phyloP scores from a whole-genome alignment of 2,113 vertebrate species.

The Calcarius ornatus region DNA sequence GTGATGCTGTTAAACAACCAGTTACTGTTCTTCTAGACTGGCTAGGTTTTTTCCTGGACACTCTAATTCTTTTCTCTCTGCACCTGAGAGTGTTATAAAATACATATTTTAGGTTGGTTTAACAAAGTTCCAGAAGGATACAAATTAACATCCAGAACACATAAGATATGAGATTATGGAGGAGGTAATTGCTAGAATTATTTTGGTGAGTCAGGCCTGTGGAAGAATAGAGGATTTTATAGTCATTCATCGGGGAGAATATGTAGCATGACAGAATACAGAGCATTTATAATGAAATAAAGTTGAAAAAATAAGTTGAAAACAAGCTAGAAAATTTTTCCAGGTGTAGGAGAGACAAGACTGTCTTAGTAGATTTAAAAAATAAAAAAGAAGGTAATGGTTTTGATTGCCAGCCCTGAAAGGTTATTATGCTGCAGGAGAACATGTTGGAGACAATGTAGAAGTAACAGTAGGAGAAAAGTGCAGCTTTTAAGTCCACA shows the following conservation, averaged over 20 bases:
- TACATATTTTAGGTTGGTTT: background rate
- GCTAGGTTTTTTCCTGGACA: background rate
- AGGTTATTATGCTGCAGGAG: background rate
- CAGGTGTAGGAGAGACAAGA: background rate
- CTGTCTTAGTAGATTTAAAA: background rate
- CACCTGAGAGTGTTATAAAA: background rate
- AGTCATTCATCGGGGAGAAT: background rate
- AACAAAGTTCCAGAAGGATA: background rate
- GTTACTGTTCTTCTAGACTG: background rate
- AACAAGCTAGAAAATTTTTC: background rate
- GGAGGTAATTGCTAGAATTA: slow-evolving; percentile 28
- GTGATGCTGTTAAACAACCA: background rate
- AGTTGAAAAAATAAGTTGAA: background rate
- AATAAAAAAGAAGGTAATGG: background rate
- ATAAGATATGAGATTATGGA: background rate
- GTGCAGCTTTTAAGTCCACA: background rate
- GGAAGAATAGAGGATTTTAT: background rate
- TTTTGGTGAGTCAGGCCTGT: slow-evolving; percentile 4
- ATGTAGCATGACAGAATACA: background rate
- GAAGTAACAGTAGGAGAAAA: background rate
- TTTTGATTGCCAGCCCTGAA: background rate
- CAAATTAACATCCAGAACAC: background rate
- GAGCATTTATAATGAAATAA: background rate
- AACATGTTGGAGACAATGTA: background rate
- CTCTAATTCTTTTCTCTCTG: background rate